Evolutionary conservation across 1,140 invertebrate species (phyloP).

Genomic region (Trissolcus basalis): DNA sequence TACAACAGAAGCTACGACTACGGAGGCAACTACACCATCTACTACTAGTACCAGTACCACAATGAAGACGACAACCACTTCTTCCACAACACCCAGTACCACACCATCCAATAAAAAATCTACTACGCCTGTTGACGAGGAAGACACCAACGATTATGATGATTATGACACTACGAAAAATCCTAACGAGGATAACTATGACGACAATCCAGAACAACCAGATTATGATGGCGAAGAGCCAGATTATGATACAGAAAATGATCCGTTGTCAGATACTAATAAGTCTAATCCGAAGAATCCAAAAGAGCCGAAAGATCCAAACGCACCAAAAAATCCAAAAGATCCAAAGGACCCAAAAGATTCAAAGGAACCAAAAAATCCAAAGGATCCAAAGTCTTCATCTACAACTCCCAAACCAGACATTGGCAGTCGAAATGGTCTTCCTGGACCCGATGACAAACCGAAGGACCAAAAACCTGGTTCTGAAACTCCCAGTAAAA

Average conservation of each 20-base stretch:
- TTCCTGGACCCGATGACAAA: conserved; percentile 4
- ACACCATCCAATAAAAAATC: background rate
- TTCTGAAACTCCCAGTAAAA: conserved; percentile 6
- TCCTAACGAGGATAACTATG: conserved; percentile 22
- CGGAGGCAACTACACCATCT: conserved; percentile 1
- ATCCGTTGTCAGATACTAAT: conserved; percentile 51
- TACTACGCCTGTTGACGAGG: background rate
- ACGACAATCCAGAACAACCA: conserved; percentile 33
- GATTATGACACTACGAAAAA: conserved; percentile 35
- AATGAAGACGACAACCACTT: background rate
- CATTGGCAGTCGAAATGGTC: conserved; percentile 19
- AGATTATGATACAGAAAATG: conserved; percentile 49
- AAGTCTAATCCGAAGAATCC: conserved; percentile 33
- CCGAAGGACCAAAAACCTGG: conserved; percentile 9
- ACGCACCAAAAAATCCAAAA: conserved; percentile 1
- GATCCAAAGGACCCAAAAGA: conserved; percentile 18
- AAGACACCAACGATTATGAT: conserved; percentile 40
- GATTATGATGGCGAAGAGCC: conserved; percentile 38
- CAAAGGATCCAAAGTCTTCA: too few species aligned
- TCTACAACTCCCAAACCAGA: conserved; percentile 35
- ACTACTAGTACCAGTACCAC: background rate
- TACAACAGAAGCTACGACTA: conserved; percentile 14
- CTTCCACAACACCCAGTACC: too few species aligned
- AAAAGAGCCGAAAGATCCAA: too few species aligned
- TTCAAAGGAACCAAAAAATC: conserved; percentile 22